Base-by-base conservation (phyloP, 2,797 vertebrate species). In the Sebastiscus albofasciatus region DNA sequence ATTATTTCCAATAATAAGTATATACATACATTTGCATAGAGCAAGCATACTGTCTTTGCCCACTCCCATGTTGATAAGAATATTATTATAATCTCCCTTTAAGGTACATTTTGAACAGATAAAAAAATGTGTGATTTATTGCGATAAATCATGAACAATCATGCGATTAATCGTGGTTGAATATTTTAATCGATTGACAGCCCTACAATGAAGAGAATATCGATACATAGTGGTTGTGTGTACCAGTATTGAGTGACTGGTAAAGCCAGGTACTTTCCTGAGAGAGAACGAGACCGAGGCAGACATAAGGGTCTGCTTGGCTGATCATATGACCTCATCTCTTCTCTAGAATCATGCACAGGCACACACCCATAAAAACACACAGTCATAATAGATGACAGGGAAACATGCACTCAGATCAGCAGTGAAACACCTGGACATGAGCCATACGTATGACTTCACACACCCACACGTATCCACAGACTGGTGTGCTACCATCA, bases 391-490 rank as follows among this genome's bases (percentile, higher is more conserved):
- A 78, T 22, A 77, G 56, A 84, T 77, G 71, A 67, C 46, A 52
- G 60, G 3, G 36, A 61, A 24, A 58, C 71, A 58, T 66, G 33
- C 33, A 61, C 27, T 82, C 22, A 42, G 72, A 81, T 86, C 8
- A 73, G 61, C 65, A 80, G 70, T 67, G 73, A 88, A 89, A 91
- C 91, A 92, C 87, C 91, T 93, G 90, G 90, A 85, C 60, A 65
- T 16, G 1, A 86, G 84, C 87, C 89, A 87, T 56, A 58, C 74
- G 27, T 60, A 83, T 91, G 90, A 91, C 85, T 74, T 92, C 81
- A 68, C 76, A 59, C 72, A 79, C 39, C 70, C 72, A 58, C 72
- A 56, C 66, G 73, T 10, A 66, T 36, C 31, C 73, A 31, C 29
- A 79, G 42, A 12, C 73, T 70, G 54, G n/a, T 58, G 58, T 64